Evolutionary conservation across 92 coral and sea anemone genomes (phyloP), one percentile per base, ranked within the genome.

Genomic region (Siderastrea siderea): DNA sequence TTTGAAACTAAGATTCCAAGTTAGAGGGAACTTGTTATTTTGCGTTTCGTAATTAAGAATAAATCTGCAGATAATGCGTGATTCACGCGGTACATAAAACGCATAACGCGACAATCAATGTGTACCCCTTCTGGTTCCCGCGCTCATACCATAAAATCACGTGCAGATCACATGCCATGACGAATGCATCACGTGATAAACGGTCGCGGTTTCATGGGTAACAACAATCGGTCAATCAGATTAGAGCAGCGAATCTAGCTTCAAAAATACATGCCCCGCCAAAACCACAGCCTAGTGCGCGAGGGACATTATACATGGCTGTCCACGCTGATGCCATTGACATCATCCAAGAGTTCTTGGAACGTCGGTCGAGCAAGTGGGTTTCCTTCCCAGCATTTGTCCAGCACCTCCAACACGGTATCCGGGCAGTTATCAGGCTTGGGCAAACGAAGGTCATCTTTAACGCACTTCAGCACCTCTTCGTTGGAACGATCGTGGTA

Each of bases 351-450:
- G 8, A 97, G 86, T 88, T 89, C 91, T 46, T 91, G 86, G 75
- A 97, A 93, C 3, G 97, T 71, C 15, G 98, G 95, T 79, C 99
- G 86, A 17, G 76, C 83, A 14, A 86, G 91, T 9, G 94, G 95
- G 45, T 91, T 92, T 16, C 80, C 90, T 45, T 96, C 98, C 99
- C 98, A 97, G 74, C 99, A 97, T 64, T 93, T 93, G 85, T 86
- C 95, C 94, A 97, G 88, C 84, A 97, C 86, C 47, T 87, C 92
- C 54, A 93, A 92, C 77, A 97, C 91, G 58, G 88, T 95, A 68
- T 96, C 98, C 6, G 99, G 99, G 84, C 99, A 97, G 77, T 88
- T 89, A 8, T 94, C 98, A 1, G 99, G 99, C 68, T 97, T 96
- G 46, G 97, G 87, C 54, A 97, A 93, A 19, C 99, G 99, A 13